These are phyloP conservation scores for Bubo blakistoni DNA, from an alignment of 2,113 vertebrate species.

Conservation along the genomic window DNA sequence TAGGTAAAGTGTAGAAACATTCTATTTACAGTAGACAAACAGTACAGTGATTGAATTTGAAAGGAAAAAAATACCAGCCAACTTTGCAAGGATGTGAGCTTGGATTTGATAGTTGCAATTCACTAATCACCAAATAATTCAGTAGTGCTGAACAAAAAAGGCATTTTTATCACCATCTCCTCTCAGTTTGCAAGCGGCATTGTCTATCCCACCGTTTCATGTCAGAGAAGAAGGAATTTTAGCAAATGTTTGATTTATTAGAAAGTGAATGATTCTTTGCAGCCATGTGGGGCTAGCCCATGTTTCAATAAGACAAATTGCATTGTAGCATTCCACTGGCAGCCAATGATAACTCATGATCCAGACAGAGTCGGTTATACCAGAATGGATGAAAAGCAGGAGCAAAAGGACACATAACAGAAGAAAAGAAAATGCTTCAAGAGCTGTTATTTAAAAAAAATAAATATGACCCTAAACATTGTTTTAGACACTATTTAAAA, in stretches of 20 bases:
- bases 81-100: neutral
- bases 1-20: conserved; percentile 6
- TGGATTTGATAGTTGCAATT: conserved; percentile 31
- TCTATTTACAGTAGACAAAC: conserved; percentile 55
- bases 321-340: conserved; percentile 84
- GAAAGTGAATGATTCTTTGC: conserved; percentile 91
- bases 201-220: conserved; percentile 75
- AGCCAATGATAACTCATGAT: conserved; percentile 99
- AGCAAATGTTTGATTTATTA: conserved; percentile 91
- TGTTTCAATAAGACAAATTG: conserved; percentile 96
- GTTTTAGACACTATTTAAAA: conserved; percentile 47
- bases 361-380: conserved; percentile 92
- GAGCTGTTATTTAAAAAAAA: conserved; percentile 45
- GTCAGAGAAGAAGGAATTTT: conserved; percentile 77
- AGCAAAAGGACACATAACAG: conserved; percentile 87
- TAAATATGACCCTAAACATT: conserved; percentile 1
- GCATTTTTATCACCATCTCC: conserved; percentile 73
- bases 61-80: conserved; percentile 35
- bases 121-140: conserved; percentile 8
- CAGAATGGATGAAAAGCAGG: conserved; percentile 91
- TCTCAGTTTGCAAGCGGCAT: conserved; percentile 75
- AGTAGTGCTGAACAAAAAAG: neutral
- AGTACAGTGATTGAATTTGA: conserved; percentile 37
- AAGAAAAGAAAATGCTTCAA: conserved; percentile 81
- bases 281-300: conserved; percentile 84